Evolutionary conservation across 1,140 invertebrate species (phyloP).

Genomic region (Cepaea nemoralis): DNA sequence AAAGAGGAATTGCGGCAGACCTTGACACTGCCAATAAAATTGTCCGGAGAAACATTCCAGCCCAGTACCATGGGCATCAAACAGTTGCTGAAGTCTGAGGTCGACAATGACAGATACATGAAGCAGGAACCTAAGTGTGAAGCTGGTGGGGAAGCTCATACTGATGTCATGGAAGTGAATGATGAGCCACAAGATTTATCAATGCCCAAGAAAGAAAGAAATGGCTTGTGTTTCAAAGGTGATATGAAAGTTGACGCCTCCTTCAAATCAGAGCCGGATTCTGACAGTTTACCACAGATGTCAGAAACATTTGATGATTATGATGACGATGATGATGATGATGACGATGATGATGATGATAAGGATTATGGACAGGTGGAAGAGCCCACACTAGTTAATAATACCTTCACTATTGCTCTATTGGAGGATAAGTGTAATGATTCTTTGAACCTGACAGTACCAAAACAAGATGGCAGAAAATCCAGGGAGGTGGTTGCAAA

Average conservation of each 20-base stretch:
- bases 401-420: not conserved
- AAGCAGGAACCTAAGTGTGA: too few species aligned
- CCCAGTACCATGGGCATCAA: not conserved
- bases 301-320: not conserved
- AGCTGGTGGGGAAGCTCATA: too few species aligned
- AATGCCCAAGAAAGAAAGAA: not conserved
- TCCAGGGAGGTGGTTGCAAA: not conserved
- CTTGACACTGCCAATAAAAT: not conserved
- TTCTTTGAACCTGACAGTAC: constrained; percentile 60
- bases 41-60: not conserved
- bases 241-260: not conserved
- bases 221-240: not conserved
- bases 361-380: constrained; percentile 44
- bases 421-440: constrained; percentile 53
- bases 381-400: constrained; percentile 37
- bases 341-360: constrained; percentile 43
- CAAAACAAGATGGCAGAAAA: not conserved
- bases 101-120: not conserved
- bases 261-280: not conserved
- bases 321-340: constrained; percentile 30
- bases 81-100: not conserved
- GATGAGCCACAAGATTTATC: constrained; percentile 16
- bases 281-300: not conserved
- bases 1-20: not conserved
- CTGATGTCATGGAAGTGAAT: not conserved